phyloP scores from a whole-genome alignment of 2,797 vertebrate species.

The Novumbra hubbsi region DNA sequence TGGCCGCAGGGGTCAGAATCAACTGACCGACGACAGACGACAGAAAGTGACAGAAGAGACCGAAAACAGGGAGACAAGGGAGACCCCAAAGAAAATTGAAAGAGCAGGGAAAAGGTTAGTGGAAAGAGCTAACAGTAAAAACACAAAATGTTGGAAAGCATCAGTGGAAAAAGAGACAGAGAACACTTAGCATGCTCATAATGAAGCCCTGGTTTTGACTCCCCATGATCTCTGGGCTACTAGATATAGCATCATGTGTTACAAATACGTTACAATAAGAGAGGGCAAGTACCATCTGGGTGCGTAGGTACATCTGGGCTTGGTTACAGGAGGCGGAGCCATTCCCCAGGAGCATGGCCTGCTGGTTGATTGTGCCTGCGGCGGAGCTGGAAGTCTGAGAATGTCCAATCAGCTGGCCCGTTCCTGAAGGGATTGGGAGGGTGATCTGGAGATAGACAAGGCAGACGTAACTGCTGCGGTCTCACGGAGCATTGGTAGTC shows the following conservation, averaged over 20 bases:
- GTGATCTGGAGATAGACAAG: constrained; percentile 73
- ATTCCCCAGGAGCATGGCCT: constrained; percentile 89
- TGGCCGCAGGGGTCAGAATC: constrained; percentile 91
- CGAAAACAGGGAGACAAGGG: constrained; percentile 35
- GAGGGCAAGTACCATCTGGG: constrained; percentile 82
- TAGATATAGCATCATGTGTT: neutral
- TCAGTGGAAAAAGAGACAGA: neutral
- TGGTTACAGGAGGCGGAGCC: constrained; percentile 88
- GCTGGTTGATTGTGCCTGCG: constrained; percentile 81
- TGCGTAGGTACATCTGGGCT: constrained; percentile 94
- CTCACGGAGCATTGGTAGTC: neutral
- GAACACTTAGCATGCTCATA: neutral
- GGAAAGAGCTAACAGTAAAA: neutral
- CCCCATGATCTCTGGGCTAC: neutral
- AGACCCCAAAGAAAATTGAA: constrained; percentile 19
- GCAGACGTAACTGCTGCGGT: neutral
- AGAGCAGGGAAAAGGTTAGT: neutral
- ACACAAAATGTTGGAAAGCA: neutral
- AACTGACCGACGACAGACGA: constrained; percentile 73
- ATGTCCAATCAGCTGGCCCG: constrained; percentile 85
- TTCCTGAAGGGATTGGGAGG: constrained; percentile 84
- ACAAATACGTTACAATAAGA: neutral
- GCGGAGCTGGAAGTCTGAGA: constrained; percentile 84
- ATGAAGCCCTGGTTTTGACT: neutral
- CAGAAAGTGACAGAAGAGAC: constrained; percentile 29